phyloP scores from a whole-genome alignment of 2,888 invertebrate genomes.

The Yponomeuta plumbellus region DNA sequence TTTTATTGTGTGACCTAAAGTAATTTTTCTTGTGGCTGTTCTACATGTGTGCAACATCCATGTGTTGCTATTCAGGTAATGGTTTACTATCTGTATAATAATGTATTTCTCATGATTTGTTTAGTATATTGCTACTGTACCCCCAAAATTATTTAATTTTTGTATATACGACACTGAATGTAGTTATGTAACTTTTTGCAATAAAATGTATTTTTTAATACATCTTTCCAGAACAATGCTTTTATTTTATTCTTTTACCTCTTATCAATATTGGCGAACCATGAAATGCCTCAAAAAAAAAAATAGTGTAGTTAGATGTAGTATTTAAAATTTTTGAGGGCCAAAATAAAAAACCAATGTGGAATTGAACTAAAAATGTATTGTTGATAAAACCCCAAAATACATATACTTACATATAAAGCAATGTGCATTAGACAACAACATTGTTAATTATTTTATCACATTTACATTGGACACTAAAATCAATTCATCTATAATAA shows the following conservation, averaged over 20 bases:
- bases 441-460: neutral
- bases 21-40: neutral
- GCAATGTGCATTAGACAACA: constrained; percentile 14
- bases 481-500: constrained; percentile 2
- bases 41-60: neutral
- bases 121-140: constrained; percentile 24
- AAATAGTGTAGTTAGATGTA: too few species aligned
- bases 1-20: neutral
- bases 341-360: too few species aligned
- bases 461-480: neutral
- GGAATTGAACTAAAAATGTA: too few species aligned
- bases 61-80: constrained; percentile 1
- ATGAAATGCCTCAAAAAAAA: neutral
- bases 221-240: constrained; percentile 46
- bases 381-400: constrained; percentile 4
- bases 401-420: constrained; percentile 18
- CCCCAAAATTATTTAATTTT: constrained; percentile 63
- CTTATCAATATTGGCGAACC: neutral
- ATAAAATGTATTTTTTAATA: constrained; percentile 76
- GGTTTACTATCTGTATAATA: constrained; percentile 8
- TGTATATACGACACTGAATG: constrained; percentile 72
- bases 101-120: constrained; percentile 45
- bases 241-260: constrained; percentile 5
- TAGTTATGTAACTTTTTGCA: constrained; percentile 70
- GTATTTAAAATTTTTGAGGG: too few species aligned